Base-by-base conservation (phyloP, 1,140 invertebrate species). In the Plectus sambesii region DNA sequence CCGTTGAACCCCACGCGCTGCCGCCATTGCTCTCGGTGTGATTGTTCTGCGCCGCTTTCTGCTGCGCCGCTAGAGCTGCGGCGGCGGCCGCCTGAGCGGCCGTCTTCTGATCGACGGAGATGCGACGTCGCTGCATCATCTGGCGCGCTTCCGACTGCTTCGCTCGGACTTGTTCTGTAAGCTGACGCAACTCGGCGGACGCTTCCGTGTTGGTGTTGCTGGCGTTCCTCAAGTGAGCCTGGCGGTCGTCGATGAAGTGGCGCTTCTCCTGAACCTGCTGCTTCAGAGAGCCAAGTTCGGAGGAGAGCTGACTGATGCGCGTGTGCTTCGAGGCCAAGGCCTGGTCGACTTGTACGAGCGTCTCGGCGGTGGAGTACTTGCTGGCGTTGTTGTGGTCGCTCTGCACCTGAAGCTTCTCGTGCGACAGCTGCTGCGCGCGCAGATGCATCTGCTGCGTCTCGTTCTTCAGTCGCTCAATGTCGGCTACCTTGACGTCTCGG, bases 381-480 rank as follows among this genome's bases (percentile, higher is more conserved):
- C n/a, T n/a, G n/a, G n/a, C n/a, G n/a, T n/a, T n/a, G n/a, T n/a
- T n/a, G n/a, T n/a, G n/a, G n/a, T n/a, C n/a, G n/a, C n/a, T n/a
- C n/a, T n/a, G n/a, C n/a, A n/a, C n/a, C n/a, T n/a, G n/a, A n/a
- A n/a, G n/a, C n/a, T n/a, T n/a, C n/a, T n/a, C n/a, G n/a, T n/a
- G n/a, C n/a, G n/a, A n/a, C n/a, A n/a, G n/a, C n/a, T n/a, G n/a
- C n/a, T n/a, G n/a, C n/a, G n/a, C n/a, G n/a, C n/a, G n/a, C n/a
- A n/a, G n/a, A 23, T 5, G 8, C 27, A 63, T 59, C 58, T 67
- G 53, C 49, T 67, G 62, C 30, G 53, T 54, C 19, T 74, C 68
- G 22, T 55, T 79, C 67, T 96, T 92, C 2, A 93, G 73, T 37
- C 81, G 78, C 9, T 83, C 80, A 80, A 94, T 88, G 61, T 90